These are phyloP conservation scores for Onychostruthus taczanowskii DNA, from an alignment of 2,113 vertebrate species.

Conservation along the genomic window DNA sequence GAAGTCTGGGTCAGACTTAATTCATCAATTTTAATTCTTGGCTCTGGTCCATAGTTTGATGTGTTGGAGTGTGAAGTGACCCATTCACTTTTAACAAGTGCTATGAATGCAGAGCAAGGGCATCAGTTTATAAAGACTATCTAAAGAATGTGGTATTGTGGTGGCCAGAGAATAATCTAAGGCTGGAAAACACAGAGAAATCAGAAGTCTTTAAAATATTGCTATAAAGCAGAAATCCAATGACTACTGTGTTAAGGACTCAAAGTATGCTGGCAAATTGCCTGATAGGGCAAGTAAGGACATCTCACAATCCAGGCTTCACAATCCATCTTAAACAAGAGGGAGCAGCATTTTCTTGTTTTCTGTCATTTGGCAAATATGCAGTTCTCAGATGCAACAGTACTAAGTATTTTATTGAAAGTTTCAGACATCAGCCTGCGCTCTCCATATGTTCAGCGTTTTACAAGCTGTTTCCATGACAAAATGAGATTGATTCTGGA, in stretches of 20 bases:
- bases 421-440: neutral
- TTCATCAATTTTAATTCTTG: neutral
- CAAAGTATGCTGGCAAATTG: neutral
- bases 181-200: neutral
- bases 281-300: neutral
- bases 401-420: neutral
- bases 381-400: neutral
- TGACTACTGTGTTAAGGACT: neutral
- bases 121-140: neutral
- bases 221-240: neutral
- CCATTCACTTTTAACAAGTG: neutral
- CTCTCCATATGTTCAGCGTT: neutral
- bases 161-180: neutral
- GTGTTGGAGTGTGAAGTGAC: neutral
- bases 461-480: constrained; percentile 24
- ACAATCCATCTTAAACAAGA: neutral
- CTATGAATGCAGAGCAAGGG: neutral
- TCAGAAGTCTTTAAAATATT: neutral
- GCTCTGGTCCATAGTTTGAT: neutral
- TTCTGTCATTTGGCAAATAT: neutral
- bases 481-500: neutral
- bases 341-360: neutral
- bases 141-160: neutral
- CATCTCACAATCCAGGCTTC: neutral
- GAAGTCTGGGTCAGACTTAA: neutral